Percentiles rank a stretch among this genome's conserved stretches.
phyloP scores from a whole-genome alignment of 30 jellyfish, hydroid and myxozoan species.

The Sanderia malayensis region DNA sequence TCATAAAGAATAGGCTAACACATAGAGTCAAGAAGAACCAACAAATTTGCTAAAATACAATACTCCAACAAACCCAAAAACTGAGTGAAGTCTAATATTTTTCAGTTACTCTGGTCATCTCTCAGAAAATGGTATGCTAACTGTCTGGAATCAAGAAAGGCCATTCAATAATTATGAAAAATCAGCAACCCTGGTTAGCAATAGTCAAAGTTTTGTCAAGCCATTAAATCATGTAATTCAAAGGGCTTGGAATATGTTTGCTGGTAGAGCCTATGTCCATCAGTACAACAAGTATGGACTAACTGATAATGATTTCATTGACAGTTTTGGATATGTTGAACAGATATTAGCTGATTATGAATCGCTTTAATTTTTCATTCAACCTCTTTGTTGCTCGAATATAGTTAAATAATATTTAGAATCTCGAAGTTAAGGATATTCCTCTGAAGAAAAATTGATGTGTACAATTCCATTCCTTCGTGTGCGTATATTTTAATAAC shows the following conservation, averaged over 20 bases:
- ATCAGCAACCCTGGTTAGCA: constrained; percentile 82
- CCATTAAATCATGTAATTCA: constrained; percentile 63
- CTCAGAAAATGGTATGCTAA: constrained; percentile 8
- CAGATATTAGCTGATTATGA: constrained; percentile 77
- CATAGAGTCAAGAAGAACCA: no score
- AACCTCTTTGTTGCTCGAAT: background rate
- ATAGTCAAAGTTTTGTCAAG: constrained; percentile 77
- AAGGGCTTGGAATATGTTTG: constrained; percentile 95
- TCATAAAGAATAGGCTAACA: no score
- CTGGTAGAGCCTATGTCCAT: constrained; percentile 89
- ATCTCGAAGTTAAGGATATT: background rate
- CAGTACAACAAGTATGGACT: constrained; percentile 87
- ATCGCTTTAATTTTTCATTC: background rate
- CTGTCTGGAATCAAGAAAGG: constrained; percentile 79
- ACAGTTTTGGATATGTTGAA: constrained; percentile 85
- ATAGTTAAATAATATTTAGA: background rate
- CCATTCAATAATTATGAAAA: constrained; percentile 79
- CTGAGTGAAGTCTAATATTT: no score
- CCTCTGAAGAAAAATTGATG: background rate
- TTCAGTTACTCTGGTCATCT: constrained; percentile 45
- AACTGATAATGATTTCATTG: constrained; percentile 89
- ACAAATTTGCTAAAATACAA: no score
- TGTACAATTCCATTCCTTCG: background rate
- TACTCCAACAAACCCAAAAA: no score
- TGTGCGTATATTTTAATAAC: background rate